A percentile compares a stretch with the other conserved stretches of the same genome.
phyloP scores from a whole-genome alignment of 2,113 vertebrate species.

The Mastomys natalensis region DNA sequence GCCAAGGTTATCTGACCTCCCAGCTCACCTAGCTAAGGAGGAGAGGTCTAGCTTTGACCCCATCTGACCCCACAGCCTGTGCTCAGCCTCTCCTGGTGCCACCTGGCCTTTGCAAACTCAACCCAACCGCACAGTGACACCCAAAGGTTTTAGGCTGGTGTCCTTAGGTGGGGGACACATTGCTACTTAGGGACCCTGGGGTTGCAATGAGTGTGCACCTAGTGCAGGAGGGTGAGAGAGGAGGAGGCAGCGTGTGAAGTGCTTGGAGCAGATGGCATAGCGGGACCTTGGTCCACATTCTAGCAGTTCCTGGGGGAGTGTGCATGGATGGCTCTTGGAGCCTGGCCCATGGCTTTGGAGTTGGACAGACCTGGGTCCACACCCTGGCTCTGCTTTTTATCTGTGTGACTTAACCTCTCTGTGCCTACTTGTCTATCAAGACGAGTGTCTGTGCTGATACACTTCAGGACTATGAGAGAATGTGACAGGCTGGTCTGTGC shows the following conservation, averaged over 20 bases:
- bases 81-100: background rate
- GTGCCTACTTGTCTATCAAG: background rate
- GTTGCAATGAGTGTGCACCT: background rate
- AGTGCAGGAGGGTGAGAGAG: background rate
- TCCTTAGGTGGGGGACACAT: background rate
- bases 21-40: background rate
- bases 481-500: background rate
- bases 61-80: background rate
- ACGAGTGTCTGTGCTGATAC: background rate
- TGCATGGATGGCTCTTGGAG: background rate
- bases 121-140: background rate
- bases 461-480: background rate
- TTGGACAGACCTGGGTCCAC: background rate
- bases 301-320: background rate
- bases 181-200: background rate
- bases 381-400: background rate
- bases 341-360: background rate
- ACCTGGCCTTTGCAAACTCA: background rate
- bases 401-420: constrained; percentile 28
- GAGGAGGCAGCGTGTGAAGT: background rate
- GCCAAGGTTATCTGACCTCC: background rate
- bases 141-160: background rate
- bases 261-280: background rate
- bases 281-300: background rate
- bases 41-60: background rate